phyloP scores from a whole-genome alignment of 2,888 invertebrate genomes.

The Tortricodes alternella region DNA sequence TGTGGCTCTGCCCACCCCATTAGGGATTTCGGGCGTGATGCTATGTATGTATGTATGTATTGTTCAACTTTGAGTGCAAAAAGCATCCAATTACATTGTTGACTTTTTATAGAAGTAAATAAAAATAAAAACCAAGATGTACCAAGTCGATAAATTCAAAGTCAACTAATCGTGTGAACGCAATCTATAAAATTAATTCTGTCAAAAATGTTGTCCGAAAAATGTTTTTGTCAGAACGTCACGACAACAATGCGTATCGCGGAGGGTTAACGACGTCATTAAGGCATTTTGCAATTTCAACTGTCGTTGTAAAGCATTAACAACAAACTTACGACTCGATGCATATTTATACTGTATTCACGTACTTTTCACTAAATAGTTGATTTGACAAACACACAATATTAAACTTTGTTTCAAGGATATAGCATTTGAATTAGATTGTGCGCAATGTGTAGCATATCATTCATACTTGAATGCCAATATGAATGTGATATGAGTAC shows the following conservation, averaged over 20 bases:
- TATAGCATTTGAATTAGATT: background rate
- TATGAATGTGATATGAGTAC: background rate
- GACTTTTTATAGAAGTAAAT: too few relatives aligned
- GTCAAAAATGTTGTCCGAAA: background rate
- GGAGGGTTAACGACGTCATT: conserved; percentile 44
- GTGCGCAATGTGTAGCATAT: background rate
- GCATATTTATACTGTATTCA: conserved; percentile 3
- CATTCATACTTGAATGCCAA: background rate
- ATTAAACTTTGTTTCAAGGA: background rate
- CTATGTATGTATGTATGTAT: too few relatives aligned
- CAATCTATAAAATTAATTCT: background rate
- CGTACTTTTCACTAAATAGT: conserved; percentile 1
- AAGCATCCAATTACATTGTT: too few relatives aligned
- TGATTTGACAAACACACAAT: background rate
- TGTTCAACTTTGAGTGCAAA: too few relatives aligned
- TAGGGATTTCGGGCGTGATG: too few relatives aligned
- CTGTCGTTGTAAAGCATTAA: conserved; percentile 1
- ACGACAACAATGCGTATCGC: conserved; percentile 38
- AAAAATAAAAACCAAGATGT: background rate
- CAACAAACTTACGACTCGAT: conserved; percentile 1
- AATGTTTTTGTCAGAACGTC: conserved; percentile 26
- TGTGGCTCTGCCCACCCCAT: too few relatives aligned
- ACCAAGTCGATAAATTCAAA: background rate
- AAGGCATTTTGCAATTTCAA: conserved; percentile 36
- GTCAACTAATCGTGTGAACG: background rate